Evolutionary conservation across 2,888 invertebrate species (phyloP), one percentile per base, ranked within the genome.

Genomic region (Melikaiella ostensackeni): DNA sequence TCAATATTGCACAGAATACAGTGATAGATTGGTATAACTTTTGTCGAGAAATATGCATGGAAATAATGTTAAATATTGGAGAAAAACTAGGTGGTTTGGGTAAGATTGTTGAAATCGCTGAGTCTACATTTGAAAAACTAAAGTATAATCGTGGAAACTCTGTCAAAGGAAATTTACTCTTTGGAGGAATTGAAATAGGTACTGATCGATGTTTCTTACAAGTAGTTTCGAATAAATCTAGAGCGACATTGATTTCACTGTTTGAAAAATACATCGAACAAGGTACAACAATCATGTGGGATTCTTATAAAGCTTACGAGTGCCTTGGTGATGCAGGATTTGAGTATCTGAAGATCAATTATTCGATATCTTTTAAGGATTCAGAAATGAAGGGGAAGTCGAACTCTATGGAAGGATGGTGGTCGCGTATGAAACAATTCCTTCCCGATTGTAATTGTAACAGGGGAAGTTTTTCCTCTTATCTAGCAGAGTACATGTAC

Each of bases 51-150:
- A 27, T 77, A 74, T 79, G 79, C 38, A 42, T 77, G 0, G 76
- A 76, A 38, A 76, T 77, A 59, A 38, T 77, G n/a, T 11, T 57
- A 0, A 64, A 74, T 27, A 24, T 30, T 0, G 64, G 62, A n/a
- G 42, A 24, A 4, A 30, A 76, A 77, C 62, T 85, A 21, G 83
- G 84, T 24, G 84, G 84, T 3, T 75, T 59, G 3, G 83, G 78
- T 7, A 77, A 74, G 30, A 62, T 79, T n/a, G 78, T 83, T 24
- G 83, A 84, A 73, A 76, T 84, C 4, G 80, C 82, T 57, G 81
- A 84, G 21, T 66, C 77, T 1, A 82, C 76, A 55, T 80, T 84
- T 21, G 81, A 79, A 13, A 79, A 80, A 57, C 16, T 77, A 42
- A 84, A 79, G 74, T 81, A 82, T 24, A 24, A 21, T 42, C 30